Percentiles rank a stretch among this genome's conserved stretches.
Evolutionary conservation across 2,888 invertebrate species (phyloP).

Genomic region (Lissocephala sabroskyi): DNA sequence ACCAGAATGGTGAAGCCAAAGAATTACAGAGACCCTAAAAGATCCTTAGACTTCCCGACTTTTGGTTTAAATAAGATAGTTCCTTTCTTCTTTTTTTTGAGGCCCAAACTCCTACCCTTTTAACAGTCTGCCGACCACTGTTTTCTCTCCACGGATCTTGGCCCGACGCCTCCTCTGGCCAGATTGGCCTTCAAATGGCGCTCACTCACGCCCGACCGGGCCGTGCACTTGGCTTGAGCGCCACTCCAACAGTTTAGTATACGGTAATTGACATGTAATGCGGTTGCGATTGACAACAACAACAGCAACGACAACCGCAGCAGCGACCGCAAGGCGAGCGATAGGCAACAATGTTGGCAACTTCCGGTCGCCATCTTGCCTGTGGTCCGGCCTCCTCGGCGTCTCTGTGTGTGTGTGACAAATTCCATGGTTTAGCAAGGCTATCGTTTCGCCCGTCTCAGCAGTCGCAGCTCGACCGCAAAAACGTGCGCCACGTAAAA

Average conservation of each 20-base stretch:
- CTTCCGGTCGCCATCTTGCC: slow-evolving; percentile 46
- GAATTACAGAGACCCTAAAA: too few species aligned
- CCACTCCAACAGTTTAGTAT: slow-evolving; percentile 48
- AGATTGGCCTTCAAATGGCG: slow-evolving; percentile 4
- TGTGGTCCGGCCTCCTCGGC: slow-evolving; percentile 13
- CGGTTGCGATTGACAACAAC: slow-evolving; percentile 59
- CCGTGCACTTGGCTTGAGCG: slow-evolving; percentile 45
- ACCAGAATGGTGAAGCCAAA: too few species aligned
- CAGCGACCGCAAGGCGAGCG: slow-evolving; percentile 4
- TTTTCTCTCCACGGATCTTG: too few species aligned
- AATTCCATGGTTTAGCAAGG: slow-evolving; percentile 32
- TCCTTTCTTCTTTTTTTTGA: too few species aligned
- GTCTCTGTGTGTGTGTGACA: slow-evolving; percentile 30
- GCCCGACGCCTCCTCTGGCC: too few species aligned
- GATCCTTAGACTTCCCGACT: too few species aligned
- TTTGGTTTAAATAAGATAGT: too few species aligned
- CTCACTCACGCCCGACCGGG: background rate
- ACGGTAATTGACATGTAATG: slow-evolving; percentile 63
- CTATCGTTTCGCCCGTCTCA: slow-evolving; percentile 9
- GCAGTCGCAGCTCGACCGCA: slow-evolving; percentile 19
- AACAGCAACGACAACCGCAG: slow-evolving; percentile 20
- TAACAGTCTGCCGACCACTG: too few species aligned
- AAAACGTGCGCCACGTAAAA: slow-evolving; percentile 32
- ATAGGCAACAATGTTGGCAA: slow-evolving; percentile 34
- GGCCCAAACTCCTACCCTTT: too few species aligned